Evolutionary conservation across 2,797 vertebrate genomes (phyloP), one percentile per base, ranked within the genome.

Genomic region (Bradypodion ventrale): DNA sequence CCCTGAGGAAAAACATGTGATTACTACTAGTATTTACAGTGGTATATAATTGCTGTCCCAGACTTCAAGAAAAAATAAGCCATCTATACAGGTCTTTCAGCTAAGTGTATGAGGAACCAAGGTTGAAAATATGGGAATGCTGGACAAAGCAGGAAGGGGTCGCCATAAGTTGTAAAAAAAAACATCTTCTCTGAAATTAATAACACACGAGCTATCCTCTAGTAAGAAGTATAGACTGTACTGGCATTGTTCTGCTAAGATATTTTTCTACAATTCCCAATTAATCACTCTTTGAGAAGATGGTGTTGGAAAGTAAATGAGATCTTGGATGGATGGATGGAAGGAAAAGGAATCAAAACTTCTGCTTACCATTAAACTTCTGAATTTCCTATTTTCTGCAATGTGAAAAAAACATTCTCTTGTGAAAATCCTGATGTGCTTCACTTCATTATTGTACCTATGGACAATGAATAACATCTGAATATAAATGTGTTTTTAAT

Each of bases 391-490:
- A 95, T 99, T 99, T 96, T 99, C 98, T 49, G 98, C 97, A 91
- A 99, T 99, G 96, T 98, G 96, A 95, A 99, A 99, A 96, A 95
- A 97, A 92, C 97, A 96, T 88, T 99, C 98, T 95, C 96, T 98
- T 93, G 98, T 97, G 97, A 99, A 96, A 96, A 99, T 99, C 97
- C 98, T 99, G 96, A 99, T 99, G 97, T 99, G 98, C 93, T 99
- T 99, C 96, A 99, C 98, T 95, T 99, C 98, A 4, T 98, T 98
- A 97, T 98, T 99, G 96, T 98, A 99, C 98, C 98, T 99, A 97
- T 94, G 92, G 97, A 96, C 95, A 96, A 97, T 95, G 96, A 97
- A 97, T 97, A 98, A 96, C 96, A 97, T 97, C 97, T 97, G 96
- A 98, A 97, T 97, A 97, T 97, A 97, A 96, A 98, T 97, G 97